phyloP scores from a whole-genome alignment of 2,113 vertebrate species.

The Neodon shergylaensis region DNA sequence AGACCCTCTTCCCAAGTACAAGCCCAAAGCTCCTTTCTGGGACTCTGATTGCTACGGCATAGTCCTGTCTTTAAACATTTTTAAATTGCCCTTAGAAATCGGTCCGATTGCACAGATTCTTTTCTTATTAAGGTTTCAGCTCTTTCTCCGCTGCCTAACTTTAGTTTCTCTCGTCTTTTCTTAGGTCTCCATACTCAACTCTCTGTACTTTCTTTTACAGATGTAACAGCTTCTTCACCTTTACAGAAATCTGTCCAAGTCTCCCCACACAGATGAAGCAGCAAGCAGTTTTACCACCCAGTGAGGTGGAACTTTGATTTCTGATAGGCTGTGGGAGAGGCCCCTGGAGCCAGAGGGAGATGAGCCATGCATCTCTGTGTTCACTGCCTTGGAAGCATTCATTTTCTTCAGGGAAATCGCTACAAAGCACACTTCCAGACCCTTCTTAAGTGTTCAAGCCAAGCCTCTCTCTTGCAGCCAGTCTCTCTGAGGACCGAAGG shows the following conservation, averaged over 20 bases:
- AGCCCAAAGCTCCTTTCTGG: background rate
- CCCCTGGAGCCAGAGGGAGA: constrained; percentile 68
- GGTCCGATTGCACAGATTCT: background rate
- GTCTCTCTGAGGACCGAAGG: constrained; percentile 76
- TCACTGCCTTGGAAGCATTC: constrained; percentile 67
- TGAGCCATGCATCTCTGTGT: constrained; percentile 72
- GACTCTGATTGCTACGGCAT: background rate
- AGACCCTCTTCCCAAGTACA: background rate
- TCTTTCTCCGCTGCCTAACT: background rate
- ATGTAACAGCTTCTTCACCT: constrained; percentile 41
- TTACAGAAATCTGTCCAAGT: background rate
- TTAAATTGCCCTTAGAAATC: background rate
- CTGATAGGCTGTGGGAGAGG: constrained; percentile 64
- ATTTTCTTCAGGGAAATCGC: constrained; percentile 77
- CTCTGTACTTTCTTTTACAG: constrained; percentile 33
- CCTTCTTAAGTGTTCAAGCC: constrained; percentile 78
- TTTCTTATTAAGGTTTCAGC: background rate
- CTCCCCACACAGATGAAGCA: constrained; percentile 26
- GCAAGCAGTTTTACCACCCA: constrained; percentile 70
- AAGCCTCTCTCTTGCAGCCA: constrained; percentile 76
- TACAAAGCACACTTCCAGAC: constrained; percentile 80
- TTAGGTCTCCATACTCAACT: background rate
- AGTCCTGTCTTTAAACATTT: background rate
- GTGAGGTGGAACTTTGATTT: constrained; percentile 73
- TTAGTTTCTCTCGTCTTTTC: constrained; percentile 32